These are phyloP conservation scores for Lepeophtheirus salmonis DNA, from an alignment of 1,140 invertebrate genomes.

Conservation along the genomic window DNA sequence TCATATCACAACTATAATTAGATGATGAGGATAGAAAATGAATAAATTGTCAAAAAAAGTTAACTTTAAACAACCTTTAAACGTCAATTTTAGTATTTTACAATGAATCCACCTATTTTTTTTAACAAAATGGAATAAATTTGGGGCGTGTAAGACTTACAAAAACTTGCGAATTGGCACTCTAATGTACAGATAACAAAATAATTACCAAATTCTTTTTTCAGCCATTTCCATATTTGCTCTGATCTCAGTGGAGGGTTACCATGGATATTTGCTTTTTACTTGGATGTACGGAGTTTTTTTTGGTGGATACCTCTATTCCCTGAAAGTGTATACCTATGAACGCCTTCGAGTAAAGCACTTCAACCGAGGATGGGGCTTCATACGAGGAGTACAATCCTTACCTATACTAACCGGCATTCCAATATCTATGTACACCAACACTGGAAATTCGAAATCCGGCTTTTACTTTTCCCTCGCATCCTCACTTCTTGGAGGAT, in stretches of 20 bases:
- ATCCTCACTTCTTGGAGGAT: slow-evolving; percentile 50
- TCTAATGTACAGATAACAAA: too few relatives aligned
- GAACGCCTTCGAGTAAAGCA: slow-evolving; percentile 59
- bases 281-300: slow-evolving; percentile 43
- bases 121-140: too few relatives aligned
- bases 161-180: too few relatives aligned
- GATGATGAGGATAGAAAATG: too few relatives aligned
- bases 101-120: too few relatives aligned
- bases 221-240: slow-evolving; percentile 50
- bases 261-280: slow-evolving; percentile 51
- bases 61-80: too few relatives aligned
- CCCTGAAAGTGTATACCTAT: slow-evolving; percentile 70
- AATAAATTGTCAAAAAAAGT: too few relatives aligned
- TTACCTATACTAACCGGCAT: slow-evolving; percentile 65
- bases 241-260: slow-evolving; percentile 49
- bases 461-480: slow-evolving; percentile 63
- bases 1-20: too few relatives aligned
- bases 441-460: slow-evolving; percentile 43
- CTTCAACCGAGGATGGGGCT: slow-evolving; percentile 70
- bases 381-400: slow-evolving; percentile 69
- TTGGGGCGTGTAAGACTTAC: too few relatives aligned
- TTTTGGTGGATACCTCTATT: slow-evolving; percentile 57
- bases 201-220: too few relatives aligned
- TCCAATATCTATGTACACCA: slow-evolving; percentile 55
- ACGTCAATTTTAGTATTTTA: too few relatives aligned